Evolutionary conservation across 30 jellyfish, hydroid and myxozoan genomes (phyloP), one percentile per base, ranked within the genome.

Genomic region (Rhopilema esculentum): DNA sequence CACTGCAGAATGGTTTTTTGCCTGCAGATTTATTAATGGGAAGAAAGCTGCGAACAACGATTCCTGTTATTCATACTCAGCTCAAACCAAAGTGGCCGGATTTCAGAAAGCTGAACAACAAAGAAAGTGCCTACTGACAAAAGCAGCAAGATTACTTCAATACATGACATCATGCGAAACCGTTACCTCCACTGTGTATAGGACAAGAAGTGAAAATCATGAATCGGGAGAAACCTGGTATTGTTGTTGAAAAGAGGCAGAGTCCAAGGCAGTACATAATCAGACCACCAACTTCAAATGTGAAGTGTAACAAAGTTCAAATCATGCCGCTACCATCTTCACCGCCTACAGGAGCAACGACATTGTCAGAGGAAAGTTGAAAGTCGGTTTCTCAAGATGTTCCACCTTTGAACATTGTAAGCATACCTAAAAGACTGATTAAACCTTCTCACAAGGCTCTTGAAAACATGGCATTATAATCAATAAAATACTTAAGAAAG

Each of bases 21-120:
- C 84, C 83, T 65, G 91, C 91, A 29, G 92, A 83, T 28, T 50
- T 67, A n/a, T 52, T 67, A 69, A 83, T 83, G 92, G 85, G 92
- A 83, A 83, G 85, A 27, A 83, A 83, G 77, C 85, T 83, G 69
- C 26, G 85, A 83, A 83, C 77, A 49, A 83, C 81, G 32, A 62
- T 66, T 66, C 91, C 91, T 81, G 88, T 57, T 78, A 52, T 78
- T 78, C 88, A 78, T 49, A 28, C 74, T 19, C 75, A 75, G 50
- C 86, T 75, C 51, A 49, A 75, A 52, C 86, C 86, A 40, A 75
- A 49, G 86, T 75, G 74, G 74, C 86, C 86, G 51, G 86, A 75
- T 75, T 26, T 75, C 49, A 24, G 49, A 24, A 75, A 75, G 86
- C 23, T 75, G 72, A 75, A 75, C 24, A 23, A 75, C 22, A 49